Base-by-base conservation (phyloP, 2,113 vertebrate species). In the Scolopax mira region DNA sequence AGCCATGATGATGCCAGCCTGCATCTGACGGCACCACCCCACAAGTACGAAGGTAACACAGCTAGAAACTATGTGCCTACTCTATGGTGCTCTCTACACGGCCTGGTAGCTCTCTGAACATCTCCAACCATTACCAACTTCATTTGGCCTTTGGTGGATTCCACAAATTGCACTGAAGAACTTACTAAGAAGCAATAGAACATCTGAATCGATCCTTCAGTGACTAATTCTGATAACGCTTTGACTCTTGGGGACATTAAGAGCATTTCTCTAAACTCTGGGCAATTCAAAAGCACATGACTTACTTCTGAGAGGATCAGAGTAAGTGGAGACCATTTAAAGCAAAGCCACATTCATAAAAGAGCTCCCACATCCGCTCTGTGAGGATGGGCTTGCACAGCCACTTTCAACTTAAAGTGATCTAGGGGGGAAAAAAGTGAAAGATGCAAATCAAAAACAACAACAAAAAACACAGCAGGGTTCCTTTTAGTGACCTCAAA, bases 401-500 rank as follows among this genome's bases (percentile, higher is more conserved):
- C 41, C 27, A 35, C 79, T 90, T 93, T 71, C 67, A 78, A 21
- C 24, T 6, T 78, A 67, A 72, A 84, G 48, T 25, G 7, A 88
- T 44, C 18, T 9, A 35, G 24, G 24, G 8, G 7, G 2, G 4
- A 57, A 89, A 82, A 82, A 96, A 90, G 75, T 88, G 85, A 95
- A 93, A 96, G 79, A 92, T 25, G 48, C 0, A 0, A 85, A 73
- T 51, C 13, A 93, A 90, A 82, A 87, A 11, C 30, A 92, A 64
- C 41, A 85, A 79, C 21, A 80, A 55, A 14, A 89, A 79, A 30
- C 30, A 80, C 1, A 61, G 30, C 31, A 57, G 21, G 77, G 87
- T 94, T 94, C 78, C 84, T 88, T 88, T 83, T 58, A 77, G 48
- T 5, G 48, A 93, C 69, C 77, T 96, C 93, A 96, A 96, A 97